Percentiles rank a stretch among this genome's conserved stretches.
phyloP scores from a whole-genome alignment of 2,113 vertebrate genomes.

The Furnarius figulus region DNA sequence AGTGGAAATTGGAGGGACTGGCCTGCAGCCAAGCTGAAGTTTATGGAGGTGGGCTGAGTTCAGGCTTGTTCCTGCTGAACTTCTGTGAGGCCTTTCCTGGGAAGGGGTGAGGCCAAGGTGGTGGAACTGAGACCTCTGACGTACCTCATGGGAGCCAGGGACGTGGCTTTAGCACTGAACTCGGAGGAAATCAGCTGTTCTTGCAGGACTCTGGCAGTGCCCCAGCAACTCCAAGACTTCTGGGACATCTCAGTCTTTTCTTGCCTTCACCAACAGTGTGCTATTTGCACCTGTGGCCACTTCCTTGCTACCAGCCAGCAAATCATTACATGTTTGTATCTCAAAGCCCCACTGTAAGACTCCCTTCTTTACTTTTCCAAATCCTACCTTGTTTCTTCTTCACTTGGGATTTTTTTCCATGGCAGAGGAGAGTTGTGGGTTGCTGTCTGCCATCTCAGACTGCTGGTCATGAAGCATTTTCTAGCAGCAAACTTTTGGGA shows the following conservation, averaged over 20 bases:
- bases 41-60: background rate
- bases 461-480: background rate
- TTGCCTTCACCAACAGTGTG: background rate
- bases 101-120: background rate
- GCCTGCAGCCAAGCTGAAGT: background rate
- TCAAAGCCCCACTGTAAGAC: background rate
- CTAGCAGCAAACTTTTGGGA: background rate
- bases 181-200: background rate
- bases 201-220: background rate
- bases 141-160: background rate
- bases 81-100: background rate
- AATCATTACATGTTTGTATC: background rate
- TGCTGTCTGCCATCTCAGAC: background rate
- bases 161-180: background rate
- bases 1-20: background rate
- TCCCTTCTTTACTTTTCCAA: background rate
- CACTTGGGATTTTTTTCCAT: background rate
- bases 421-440: rapidly evolving
- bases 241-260: background rate
- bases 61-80: background rate
- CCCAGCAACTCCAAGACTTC: rapidly evolving
- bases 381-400: background rate
- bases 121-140: background rate
- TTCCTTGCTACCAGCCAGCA: background rate
- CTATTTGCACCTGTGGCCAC: background rate